Base-by-base conservation (phyloP, 2,888 invertebrate species). In the Drosophila hamatofila region DNA sequence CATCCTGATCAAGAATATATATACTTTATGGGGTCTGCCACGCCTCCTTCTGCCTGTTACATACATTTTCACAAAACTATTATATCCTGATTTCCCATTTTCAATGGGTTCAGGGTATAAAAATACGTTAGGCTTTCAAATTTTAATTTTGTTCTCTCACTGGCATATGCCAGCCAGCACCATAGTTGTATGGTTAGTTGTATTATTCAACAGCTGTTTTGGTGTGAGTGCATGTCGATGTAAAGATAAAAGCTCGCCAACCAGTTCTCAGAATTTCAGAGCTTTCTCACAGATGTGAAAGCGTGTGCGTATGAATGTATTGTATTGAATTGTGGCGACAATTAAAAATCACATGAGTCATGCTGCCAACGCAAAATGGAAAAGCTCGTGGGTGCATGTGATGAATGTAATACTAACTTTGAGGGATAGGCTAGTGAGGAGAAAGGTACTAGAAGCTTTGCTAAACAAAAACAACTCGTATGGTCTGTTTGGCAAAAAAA, bases 341-440 rank as follows among this genome's bases (percentile, higher is more conserved):
- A 30, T 72, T 25, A 54, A 74, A 72, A 83, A 89, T 68, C 23
- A 44, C 76, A 86, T 85, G 86, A 86, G 88, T 86, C 86, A 86
- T 73, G 78, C 58, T 80, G 75, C 55, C 76, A 63, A 72, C 60
- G 74, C 69, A 78, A 84, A 75, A 75, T 48, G 52, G 30, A 48
- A 74, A 75, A 75, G 73, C 73, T 72, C 25, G 18, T 18, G 42
- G 46, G 49, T 56, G 68, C 81, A 69, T 88, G 83, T 84, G 89
- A 88, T 76, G 72, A 61, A 59, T 73, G 76, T 81, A 77, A 71
- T 51, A 35, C 56, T 56, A 39, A 16, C 25, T 21, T 21, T 23
- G 33, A 39, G 54, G 37, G 61, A 51, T 63, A 58, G 62, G 77
- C 51, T 71, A 64, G 56, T 49, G 64, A 42, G 70, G 68, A 64